Evolutionary conservation across 92 coral and sea anemone species (phyloP), one percentile per base, ranked within the genome.

Genomic region (Palythoa caribaeorum): DNA sequence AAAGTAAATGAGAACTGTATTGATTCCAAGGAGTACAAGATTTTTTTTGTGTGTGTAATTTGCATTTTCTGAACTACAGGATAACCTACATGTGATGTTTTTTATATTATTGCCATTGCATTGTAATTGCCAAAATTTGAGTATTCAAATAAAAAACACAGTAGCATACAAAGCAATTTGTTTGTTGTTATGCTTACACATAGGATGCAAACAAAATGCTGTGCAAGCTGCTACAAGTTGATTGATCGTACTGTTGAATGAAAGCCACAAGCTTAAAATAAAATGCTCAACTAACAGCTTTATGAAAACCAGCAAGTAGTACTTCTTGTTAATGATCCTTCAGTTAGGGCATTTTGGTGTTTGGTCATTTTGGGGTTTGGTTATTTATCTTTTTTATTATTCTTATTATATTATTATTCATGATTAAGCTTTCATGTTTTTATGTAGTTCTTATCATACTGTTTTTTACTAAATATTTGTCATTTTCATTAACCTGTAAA

Each of bases 331-430:
- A 55, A 3, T 55, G 62, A 55, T 55, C 62, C 62, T 55, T 55
- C 62, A 55, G 62, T 55, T 55, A 55, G 62, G 62, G 62, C 62
- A 55, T 55, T 55, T 55, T 55, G 62, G 62, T 55, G 62, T 55
- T 55, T 55, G 62, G 62, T 55, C 62, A 55, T 55, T 55, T 55
- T 55, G 13, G 13, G 17, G 13, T 55, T 10, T 55, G 12, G 17
- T 55, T 55, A 55, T 55, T 55, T 55, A 55, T 55, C 62, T 55
- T 55, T 55, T 55, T 55, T 55, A 55, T 55, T 55, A 15, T 55
- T 55, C 9, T 55, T 55, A 55, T 55, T 55, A 55, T 55, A 55
- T 55, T 55, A 55, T 55, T 15, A 55, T 55, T 55, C 62, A 55
- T 55, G 62, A 55, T 55, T 15, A 55, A 55, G 1, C 62, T 15